Evolutionary conservation across 1,140 invertebrate species (phyloP).

Genomic region (Metaphire vulgaris): DNA sequence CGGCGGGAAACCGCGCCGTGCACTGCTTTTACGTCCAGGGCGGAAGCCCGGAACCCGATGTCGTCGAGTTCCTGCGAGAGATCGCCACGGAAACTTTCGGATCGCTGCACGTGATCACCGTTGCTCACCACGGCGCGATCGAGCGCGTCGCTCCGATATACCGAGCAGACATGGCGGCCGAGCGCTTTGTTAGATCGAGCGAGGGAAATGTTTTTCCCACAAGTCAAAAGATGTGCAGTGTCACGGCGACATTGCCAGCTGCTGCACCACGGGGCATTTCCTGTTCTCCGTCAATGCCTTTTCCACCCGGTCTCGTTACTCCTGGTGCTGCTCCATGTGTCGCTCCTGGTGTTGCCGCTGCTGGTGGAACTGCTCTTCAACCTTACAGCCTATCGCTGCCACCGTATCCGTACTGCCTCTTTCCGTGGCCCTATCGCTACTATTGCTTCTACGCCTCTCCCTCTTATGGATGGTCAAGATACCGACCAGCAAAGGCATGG

Average conservation of each 20-base stretch:
- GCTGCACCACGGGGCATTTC: neutral
- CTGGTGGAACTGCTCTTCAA: neutral
- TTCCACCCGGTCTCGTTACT: slow-evolving; percentile 11
- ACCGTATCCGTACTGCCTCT: slow-evolving; percentile 19
- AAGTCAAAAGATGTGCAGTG: slow-evolving; percentile 43
- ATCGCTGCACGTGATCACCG: slow-evolving; percentile 45
- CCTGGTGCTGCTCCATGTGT: slow-evolving; percentile 1
- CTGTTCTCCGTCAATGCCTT: neutral
- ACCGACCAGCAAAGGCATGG: slow-evolving; percentile 43
- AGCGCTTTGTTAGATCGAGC: slow-evolving; percentile 41
- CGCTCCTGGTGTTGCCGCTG: slow-evolving; percentile 15
- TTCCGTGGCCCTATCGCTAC: slow-evolving; percentile 35
- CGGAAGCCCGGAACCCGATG: slow-evolving; percentile 38
- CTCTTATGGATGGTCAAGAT: slow-evolving; percentile 41
- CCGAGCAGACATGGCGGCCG: slow-evolving; percentile 37
- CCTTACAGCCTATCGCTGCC: slow-evolving; percentile 10
- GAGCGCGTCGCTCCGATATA: slow-evolving; percentile 48
- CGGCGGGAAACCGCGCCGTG: slow-evolving; percentile 37
- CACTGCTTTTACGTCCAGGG: slow-evolving; percentile 48
- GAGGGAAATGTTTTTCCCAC: slow-evolving; percentile 39
- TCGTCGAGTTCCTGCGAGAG: slow-evolving; percentile 48
- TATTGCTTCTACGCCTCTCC: slow-evolving; percentile 36
- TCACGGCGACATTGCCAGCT: slow-evolving; percentile 39
- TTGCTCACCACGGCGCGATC: slow-evolving; percentile 44
- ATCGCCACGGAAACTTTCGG: slow-evolving; percentile 49